Conservation (phyloP, 1,140 invertebrate species). For the Vanessa tameamea region DNA sequence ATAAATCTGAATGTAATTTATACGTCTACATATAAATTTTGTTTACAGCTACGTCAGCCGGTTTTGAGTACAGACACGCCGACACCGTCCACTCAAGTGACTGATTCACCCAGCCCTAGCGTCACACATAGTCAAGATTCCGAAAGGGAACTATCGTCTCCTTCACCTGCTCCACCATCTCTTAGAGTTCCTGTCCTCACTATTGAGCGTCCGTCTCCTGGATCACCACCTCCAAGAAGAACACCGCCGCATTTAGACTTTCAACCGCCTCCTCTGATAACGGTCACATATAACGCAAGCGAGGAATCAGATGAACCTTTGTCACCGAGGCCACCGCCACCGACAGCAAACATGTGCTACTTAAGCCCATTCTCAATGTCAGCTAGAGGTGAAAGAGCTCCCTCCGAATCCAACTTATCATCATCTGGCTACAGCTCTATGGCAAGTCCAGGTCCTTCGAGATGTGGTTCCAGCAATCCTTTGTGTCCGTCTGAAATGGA, state of each 20-base stretch:
- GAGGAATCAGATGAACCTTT: constrained; percentile 88
- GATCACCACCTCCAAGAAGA: constrained; percentile 84
- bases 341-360: constrained; percentile 84
- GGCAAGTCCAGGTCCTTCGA: constrained; percentile 88
- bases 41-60: constrained; percentile 78
- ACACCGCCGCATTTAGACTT: constrained; percentile 83
- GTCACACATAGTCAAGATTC: constrained; percentile 77
- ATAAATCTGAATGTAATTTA: not conserved
- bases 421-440: constrained; percentile 92
- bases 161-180: constrained; percentile 65
- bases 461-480: constrained; percentile 89
- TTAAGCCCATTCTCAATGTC: constrained; percentile 88
- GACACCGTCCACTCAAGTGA: constrained; percentile 75
- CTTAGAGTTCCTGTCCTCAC: constrained; percentile 84
- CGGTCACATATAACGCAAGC: constrained; percentile 87
- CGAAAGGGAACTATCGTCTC: constrained; percentile 74
- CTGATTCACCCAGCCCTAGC: constrained; percentile 75
- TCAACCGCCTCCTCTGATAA: constrained; percentile 86
- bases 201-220: constrained; percentile 84
- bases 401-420: constrained; percentile 89
- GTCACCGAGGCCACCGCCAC: constrained; percentile 80
- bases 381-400: constrained; percentile 84
- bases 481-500: constrained; percentile 86
- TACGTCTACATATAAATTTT: not conserved
- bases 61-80: constrained; percentile 69